phyloP scores from a whole-genome alignment of 1,140 invertebrate genomes.

The Drosophila ananassae region DNA sequence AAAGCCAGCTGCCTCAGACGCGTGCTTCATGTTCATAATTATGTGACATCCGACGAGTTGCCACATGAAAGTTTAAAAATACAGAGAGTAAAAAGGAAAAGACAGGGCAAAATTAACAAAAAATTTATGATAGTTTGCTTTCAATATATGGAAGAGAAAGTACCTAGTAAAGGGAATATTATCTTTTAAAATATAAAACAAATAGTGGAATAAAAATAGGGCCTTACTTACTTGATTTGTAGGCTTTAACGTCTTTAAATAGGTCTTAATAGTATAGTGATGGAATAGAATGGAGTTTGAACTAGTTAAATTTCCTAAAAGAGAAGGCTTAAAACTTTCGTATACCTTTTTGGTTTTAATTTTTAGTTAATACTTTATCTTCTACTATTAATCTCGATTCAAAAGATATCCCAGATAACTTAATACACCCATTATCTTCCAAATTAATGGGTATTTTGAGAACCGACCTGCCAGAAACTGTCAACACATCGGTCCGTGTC shows the following conservation, averaged over 20 bases:
- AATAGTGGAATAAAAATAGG: neutral
- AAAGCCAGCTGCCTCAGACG: conserved; percentile 48
- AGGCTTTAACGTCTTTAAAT: too few relatives aligned
- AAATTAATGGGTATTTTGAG: neutral
- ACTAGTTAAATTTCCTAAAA: too few relatives aligned
- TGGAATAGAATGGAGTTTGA: too few relatives aligned
- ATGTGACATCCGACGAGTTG: conserved; percentile 69
- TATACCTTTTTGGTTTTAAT: too few relatives aligned
- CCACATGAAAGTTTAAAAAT: conserved; percentile 65
- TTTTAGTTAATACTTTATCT: too few relatives aligned
- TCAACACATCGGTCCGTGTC: conserved; percentile 41
- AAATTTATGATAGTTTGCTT: conserved; percentile 3
- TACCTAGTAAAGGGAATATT: neutral
- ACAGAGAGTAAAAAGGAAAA: conserved; percentile 17
- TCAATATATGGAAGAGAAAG: neutral
- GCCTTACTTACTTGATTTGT: neutral
- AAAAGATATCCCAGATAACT: neutral
- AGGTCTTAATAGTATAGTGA: too few relatives aligned
- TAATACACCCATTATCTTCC: neutral
- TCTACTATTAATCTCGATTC: neutral
- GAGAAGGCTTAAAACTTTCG: too few relatives aligned
- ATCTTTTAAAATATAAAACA: neutral
- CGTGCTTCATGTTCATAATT: conserved; percentile 69
- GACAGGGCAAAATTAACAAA: conserved; percentile 4
- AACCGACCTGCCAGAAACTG: conserved; percentile 27